Base-by-base conservation (phyloP, 2,888 invertebrate genomes). In the Rhodophaea formosa region DNA sequence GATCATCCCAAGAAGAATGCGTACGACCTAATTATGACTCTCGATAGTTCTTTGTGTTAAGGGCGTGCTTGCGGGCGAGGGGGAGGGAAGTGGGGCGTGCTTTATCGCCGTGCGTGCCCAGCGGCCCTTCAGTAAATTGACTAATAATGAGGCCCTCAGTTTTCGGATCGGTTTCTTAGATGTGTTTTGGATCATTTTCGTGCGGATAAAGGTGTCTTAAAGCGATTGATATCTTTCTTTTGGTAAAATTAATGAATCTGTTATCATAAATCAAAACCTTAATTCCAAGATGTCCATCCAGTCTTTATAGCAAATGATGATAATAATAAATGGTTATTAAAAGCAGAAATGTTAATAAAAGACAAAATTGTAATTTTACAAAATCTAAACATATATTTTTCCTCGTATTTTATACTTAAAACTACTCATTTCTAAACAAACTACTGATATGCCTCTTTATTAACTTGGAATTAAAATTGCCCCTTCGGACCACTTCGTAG, bases 71-170 rank as follows among this genome's bases (percentile, higher is more conserved):
- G 7, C 35, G 16, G 23, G 42, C 35, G 23, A 2, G 17, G 17
- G 17, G 17, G 35, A 16, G 12, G 35, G 17, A 23, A 46, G n/a
- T 23, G 35, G 51, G 12, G 15, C 51, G 51, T 51, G 51, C 51
- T 51, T 35, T 59, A 32, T 44, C 47, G 12, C 17, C 14, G 45
- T 53, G 53, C 39, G 53, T 49, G 17, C 56, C 14, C 3, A 29
- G 44, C 56, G 35, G 39, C 29, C 10, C 15, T 47, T 14, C 16
- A 35, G 39, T 47, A 53, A 58, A 58, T 56, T 58, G 57, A 59
- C 60, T 58, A 56, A 17, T 51, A 35, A 35, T 51, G 35, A 51
- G 51, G 35, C 51, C 7, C 51, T 51, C 17, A 7, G n/a, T 7
- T 39, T 39, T 12, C 6, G 3, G 39, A n/a, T 39, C 39, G 2